Evolutionary conservation across 2,797 vertebrate genomes (phyloP).

Genomic region (Hippopotamyrus pictus): DNA sequence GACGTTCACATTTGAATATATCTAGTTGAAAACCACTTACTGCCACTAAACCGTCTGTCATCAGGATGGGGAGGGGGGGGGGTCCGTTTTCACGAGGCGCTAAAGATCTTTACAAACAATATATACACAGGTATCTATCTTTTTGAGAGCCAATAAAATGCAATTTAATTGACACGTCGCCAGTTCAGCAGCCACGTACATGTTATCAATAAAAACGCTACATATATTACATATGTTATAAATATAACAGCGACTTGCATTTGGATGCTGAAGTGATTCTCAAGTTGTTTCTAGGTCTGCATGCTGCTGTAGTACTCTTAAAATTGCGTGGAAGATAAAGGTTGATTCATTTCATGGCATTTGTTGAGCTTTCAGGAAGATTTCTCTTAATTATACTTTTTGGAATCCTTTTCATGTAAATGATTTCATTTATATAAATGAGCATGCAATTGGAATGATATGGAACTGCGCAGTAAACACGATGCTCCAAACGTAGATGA

Average conservation of each 20-base stretch:
- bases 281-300: neutral
- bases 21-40: constrained; percentile 75
- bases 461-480: neutral
- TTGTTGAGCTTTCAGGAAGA: neutral
- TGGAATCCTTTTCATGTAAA: neutral
- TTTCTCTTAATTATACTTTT: neutral
- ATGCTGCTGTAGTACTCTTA: neutral
- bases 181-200: neutral
- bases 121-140: neutral
- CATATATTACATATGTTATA: neutral
- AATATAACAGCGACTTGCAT: neutral
- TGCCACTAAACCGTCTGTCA: constrained; percentile 75
- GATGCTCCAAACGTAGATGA: neutral
- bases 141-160: neutral
- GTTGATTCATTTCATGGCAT: neutral
- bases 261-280: neutral
- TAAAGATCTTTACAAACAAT: constrained; percentile 20
- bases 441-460: neutral
- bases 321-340: neutral
- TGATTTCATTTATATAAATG: neutral
- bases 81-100: constrained; percentile 50
- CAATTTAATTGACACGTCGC: neutral
- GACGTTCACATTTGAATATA: constrained; percentile 78
- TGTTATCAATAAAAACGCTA: neutral
- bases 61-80: constrained; percentile 60